Conservation (phyloP, 92 coral and sea anemone genomes). For the Bergia puertoricense region DNA sequence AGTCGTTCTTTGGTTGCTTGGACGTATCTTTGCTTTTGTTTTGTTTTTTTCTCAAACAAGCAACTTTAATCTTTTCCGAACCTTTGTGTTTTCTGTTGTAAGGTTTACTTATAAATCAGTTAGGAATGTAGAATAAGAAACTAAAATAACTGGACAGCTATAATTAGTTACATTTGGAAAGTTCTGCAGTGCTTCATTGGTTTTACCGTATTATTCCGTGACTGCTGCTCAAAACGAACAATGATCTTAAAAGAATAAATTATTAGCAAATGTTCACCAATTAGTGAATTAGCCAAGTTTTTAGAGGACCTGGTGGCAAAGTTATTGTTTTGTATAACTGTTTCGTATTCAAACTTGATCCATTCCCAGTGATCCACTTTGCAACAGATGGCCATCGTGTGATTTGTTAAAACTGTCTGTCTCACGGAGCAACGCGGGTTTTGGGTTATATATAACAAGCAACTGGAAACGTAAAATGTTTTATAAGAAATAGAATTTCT, state of each 20-base stretch:
- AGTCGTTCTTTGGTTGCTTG: not conserved
- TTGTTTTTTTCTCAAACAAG: not conserved
- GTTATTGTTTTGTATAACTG: not conserved
- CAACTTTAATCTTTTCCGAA: not conserved
- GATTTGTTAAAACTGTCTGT: too few relatives aligned
- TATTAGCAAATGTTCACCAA: constrained; percentile 10
- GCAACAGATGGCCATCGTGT: constrained; percentile 22
- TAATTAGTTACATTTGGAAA: not conserved
- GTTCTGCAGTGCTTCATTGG: not conserved
- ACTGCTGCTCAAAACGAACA: not conserved
- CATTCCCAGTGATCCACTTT: not conserved
- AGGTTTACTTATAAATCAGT: not conserved
- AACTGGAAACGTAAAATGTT: not conserved
- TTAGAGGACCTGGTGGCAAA: not conserved
- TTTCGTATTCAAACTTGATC: not conserved
- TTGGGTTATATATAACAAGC: not conserved
- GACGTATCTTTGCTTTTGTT: not conserved
- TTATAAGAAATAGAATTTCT: not conserved
- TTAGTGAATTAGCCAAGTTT: not conserved
- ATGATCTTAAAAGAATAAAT: not conserved
- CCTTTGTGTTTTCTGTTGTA: not conserved
- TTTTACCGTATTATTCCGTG: not conserved
- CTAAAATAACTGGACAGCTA: not conserved
- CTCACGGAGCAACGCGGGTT: not conserved
- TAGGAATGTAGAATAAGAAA: not conserved